Evolutionary conservation across 2,113 vertebrate species (phyloP), one percentile per base, ranked within the genome.

Genomic region (Periophthalmodon schlosseri): DNA sequence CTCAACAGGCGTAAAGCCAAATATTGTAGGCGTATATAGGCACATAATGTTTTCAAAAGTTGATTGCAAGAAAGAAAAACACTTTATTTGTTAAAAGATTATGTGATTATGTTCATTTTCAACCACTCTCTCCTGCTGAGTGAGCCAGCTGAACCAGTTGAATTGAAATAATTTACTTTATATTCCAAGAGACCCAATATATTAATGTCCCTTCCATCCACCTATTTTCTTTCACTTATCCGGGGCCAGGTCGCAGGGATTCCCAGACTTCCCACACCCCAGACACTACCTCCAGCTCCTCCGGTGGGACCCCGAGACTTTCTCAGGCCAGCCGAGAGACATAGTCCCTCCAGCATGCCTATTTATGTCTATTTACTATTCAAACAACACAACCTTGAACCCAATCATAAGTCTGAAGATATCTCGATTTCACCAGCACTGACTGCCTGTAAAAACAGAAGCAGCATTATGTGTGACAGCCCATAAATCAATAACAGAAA

Each of bases 401-500:
- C 34, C 8, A 65, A 44, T 65, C 34, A 39, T 64, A 36, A 36
- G 34, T n/a, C 20, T 34, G 60, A 34, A 34, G 28, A 65, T 44
- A 8, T 39, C 10, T 64, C 12, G 34, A 39, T 65, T 65, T 65
- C 20, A n/a, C 9, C 18, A 15, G 60, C 60, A 1, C 6, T 39
- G 63, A 65, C 34, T 39, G 16, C 9, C 39, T 65, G 63, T 39
- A 39, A 44, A 65, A 39, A 39, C 34, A 39, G 34, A 65, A 21
- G 58, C 24, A 34, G 15, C 24, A 63, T 72, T 44, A 24, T 69
- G 46, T 13, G 0, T 46, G 58, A 79, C 54, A 77, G 78, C 79
- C 16, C 10, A 65, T 39, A 77, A 83, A 83, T 85, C 83, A 72
- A 84, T 68, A 73, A 82, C 73, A 39, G 52, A 61, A 65, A 75